Conservation (phyloP, 2,797 vertebrate species). For the Pampus argenteus region DNA sequence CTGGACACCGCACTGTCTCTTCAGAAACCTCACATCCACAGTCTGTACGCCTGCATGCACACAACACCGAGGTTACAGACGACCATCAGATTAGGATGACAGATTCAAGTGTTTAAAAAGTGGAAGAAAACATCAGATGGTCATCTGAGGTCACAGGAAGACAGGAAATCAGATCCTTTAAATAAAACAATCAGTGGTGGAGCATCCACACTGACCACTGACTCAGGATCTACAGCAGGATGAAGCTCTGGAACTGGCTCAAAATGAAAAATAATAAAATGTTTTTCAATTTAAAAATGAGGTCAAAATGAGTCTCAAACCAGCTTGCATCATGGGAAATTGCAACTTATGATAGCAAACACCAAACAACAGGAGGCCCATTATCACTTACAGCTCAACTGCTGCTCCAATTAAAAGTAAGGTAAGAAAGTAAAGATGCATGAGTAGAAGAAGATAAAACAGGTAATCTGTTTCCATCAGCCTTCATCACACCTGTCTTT, state of each 20-base stretch:
- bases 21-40: not conserved
- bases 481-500: not conserved
- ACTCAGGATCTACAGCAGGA: not conserved
- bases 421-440: too few relatives aligned
- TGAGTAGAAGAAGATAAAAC: not conserved
- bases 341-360: too few relatives aligned
- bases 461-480: too few relatives aligned
- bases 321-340: too few relatives aligned
- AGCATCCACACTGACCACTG: not conserved
- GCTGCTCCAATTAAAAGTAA: too few relatives aligned
- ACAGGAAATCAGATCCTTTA: not conserved
- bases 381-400: too few relatives aligned
- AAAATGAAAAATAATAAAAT: too few relatives aligned
- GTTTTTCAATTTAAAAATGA: too few relatives aligned
- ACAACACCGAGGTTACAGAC: not conserved
- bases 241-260: too few relatives aligned
- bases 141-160: constrained; percentile 16
- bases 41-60: not conserved
- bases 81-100: constrained; percentile 2
- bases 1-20: not conserved
- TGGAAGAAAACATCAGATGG: constrained; percentile 13
- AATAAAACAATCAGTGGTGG: not conserved
- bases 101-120: constrained; percentile 11
- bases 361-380: too few relatives aligned
- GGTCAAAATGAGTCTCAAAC: too few relatives aligned